Conservation (phyloP, 2,797 vertebrate genomes). For the Pipistrellus pygmaeus region DNA sequence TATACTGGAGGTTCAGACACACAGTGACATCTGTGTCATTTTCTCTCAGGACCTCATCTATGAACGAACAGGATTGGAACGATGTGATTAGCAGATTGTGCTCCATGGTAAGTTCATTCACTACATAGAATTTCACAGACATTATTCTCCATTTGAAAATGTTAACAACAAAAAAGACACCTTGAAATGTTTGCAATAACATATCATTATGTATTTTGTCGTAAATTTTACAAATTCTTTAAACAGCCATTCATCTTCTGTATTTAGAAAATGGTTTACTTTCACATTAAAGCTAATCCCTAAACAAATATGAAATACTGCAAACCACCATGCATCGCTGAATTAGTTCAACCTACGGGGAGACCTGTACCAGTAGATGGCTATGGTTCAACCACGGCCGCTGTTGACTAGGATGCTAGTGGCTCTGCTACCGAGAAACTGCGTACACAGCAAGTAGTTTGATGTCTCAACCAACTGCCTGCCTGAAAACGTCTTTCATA, state of each 20-base stretch:
- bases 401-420: background rate
- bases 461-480: accelerated
- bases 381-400: background rate
- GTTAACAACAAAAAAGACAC: too few species aligned
- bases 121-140: background rate
- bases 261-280: background rate
- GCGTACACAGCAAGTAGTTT: background rate
- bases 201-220: background rate
- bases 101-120: background rate
- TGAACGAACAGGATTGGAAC: too few species aligned
- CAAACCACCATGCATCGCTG: accelerated
- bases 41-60: background rate
- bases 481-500: background rate
- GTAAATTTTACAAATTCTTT: background rate
- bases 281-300: background rate
- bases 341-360: background rate
- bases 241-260: background rate
- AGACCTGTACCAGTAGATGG: background rate
- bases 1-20: background rate
- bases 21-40: background rate
- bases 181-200: background rate
- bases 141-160: background rate
- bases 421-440: background rate
- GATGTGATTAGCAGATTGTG: too few species aligned
- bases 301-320: background rate